Percentiles rank a stretch among this genome's conserved stretches.
These are phyloP conservation scores for Nesospiza acunhae DNA, from an alignment of 2,113 vertebrate species.

Conservation along the genomic window DNA sequence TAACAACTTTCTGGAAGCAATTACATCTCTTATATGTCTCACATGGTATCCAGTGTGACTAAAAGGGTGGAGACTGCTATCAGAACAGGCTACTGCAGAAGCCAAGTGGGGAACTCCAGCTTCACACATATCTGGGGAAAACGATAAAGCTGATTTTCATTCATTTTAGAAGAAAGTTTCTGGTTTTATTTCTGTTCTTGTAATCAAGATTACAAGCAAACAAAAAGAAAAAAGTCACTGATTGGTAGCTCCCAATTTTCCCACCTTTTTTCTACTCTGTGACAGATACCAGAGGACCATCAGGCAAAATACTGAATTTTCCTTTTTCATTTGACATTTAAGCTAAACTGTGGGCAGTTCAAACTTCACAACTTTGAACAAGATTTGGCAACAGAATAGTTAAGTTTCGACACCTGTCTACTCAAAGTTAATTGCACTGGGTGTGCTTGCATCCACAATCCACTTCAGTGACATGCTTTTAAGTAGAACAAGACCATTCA, in stretches of 20 bases:
- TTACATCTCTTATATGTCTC: background rate
- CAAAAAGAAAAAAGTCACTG: background rate
- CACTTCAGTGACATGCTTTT: background rate
- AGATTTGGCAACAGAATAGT: background rate
- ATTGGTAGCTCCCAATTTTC: background rate
- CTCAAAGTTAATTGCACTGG: background rate
- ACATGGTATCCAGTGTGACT: background rate
- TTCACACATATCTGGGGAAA: background rate
- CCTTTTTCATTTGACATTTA: background rate
- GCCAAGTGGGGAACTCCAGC: background rate
- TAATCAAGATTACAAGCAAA: background rate
- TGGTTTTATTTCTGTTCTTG: background rate
- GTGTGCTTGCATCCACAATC: accelerated
- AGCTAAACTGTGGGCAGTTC: background rate
- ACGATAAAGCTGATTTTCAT: background rate
- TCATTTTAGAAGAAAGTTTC: background rate
- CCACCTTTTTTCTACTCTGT: background rate
- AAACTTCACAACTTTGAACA: background rate
- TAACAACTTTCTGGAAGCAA: background rate
- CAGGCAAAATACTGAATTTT: background rate
- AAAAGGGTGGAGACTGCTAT: background rate
- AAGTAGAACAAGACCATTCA: background rate
- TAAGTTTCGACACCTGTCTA: background rate
- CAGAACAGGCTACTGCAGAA: background rate
- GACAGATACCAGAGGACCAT: background rate